Base-by-base conservation (phyloP, 2,797 vertebrate genomes). In the Manis javanica region DNA sequence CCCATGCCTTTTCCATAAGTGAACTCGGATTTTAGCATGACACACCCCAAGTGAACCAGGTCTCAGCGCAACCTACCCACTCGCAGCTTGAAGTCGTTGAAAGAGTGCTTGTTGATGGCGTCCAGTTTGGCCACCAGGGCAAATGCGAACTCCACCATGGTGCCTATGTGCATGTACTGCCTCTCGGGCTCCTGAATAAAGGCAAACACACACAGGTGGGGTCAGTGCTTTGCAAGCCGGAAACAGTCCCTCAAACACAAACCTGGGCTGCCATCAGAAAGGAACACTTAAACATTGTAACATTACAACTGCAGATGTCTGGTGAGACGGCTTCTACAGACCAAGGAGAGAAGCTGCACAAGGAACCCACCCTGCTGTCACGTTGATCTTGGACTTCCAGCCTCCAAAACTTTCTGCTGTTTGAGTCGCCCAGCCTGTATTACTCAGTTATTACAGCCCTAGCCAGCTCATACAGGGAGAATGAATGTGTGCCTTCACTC, bases 61-160 rank as follows among this genome's bases (percentile, higher is more conserved):
- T 46, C 39, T 3, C 7, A 1, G 37, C 68, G 15, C 13, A 1
- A 98, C 99, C 90, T 98, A 99, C 99, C 99, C 31, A 99, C 99
- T 98, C 99, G 97, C 95, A 99, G 99, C 96, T 99, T 99, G 99
- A 99, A 99, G 98, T 99, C 99, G 21, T 99, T 99, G 98, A 99
- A 99, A 92, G 99, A 99, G 98, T 99, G 99, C 97, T 99, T 99
- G 98, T 99, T 99, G 98, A 99, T 99, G 97, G 99, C 99, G 2
- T 99, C 99, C 46, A 99, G 98, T 96, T 99, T 99, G 10, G 99
- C 99, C 87, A 99, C 99, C 55, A 99, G 99, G 31, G 99, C 99
- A 49, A 99, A 99, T 3, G 99, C 99, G 2, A 99, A 99, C 98
- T 99, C 99, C 98, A 99, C 99, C 99, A 99, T 99, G 37, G 99